Evolutionary conservation across 2,113 vertebrate species (phyloP), one percentile per base, ranked within the genome.

Genomic region (Tragulus kanchil): DNA sequence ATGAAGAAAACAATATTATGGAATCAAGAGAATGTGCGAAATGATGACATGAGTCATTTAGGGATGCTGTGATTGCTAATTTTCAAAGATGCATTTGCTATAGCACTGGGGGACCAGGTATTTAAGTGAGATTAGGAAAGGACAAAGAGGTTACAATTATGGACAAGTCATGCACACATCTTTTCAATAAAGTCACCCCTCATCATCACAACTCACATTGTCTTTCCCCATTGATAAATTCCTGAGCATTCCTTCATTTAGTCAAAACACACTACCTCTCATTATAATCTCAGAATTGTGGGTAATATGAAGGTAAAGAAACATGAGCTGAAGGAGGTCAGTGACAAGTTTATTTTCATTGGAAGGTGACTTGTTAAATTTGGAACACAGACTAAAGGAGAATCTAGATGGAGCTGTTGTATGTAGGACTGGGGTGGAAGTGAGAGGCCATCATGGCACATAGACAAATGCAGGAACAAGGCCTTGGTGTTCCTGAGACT

Each of bases 21-120:
- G 85, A 97, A 95, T 98, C 90, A 94, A 93, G 96, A 93, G 89
- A 94, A 93, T 1, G 52, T 85, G 75, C 77, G 65, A 85, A 96
- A 97, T 56, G 81, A 94, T 78, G 94, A 98, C 87, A 91, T 15
- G 65, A 90, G 69, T 93, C 94, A 93, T 94, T 96, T 95, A 94
- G 64, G 73, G 86, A 95, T 58, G 93, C 42, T 28, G 50, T 82
- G 90, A 89, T 48, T 36, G 90, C 59, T 98, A 95, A 97, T 97
- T 96, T 95, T 88, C 48, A 82, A 93, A 97, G 85, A 36, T 48
- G 85, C 28, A 69, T 84, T 97, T 48, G 65, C 52, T 83, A 14
- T 31, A 26, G 28, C 21, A 86, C 21, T 31, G 45, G 64, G 48
- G 45, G n/a, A 36, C 28, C 83, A 83, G 64, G 85, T 11, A 87